Base-by-base conservation (phyloP, 2,888 invertebrate genomes). In the Formica aserva region DNA sequence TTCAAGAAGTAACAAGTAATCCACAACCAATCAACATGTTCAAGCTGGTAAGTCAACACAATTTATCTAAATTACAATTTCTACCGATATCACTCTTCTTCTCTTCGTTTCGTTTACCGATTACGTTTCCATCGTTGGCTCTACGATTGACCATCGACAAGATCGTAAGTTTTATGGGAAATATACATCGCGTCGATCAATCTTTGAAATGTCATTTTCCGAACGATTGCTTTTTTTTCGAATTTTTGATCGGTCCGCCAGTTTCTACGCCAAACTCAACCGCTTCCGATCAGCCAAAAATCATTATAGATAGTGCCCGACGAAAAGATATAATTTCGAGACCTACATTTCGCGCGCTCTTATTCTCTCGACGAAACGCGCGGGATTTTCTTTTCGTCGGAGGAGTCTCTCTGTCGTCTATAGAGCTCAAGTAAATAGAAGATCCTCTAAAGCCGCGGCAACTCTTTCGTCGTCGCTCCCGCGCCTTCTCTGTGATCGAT, bases 31-130 rank as follows among this genome's bases (percentile, higher is more conserved):
- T 93, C 94, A 94, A 90, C 92, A 94, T 94, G 94, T 94, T 94
- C 94, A 94, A 94, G 93, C 90, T 94, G 94, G 94, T 94, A 93
- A 94, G 94, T 83, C 35, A n/a, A 67, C 86, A 81, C 66, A 6
- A 48, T 67, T 67, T 22, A n/a, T 77, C 15, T 67, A 38, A 6
- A n/a, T 52, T 52, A 52, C n/a, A n/a, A 52, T 52, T 48, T 35
- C 11, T 48, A 45, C 0, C n/a, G 18, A 48, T 48, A 35, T 26
- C 35, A 60, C 41, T 41, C 29, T 26, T 8, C 55, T 13, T 38
- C 18, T 13, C 18, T 60, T 41, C 35, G 29, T 77, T 55, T 41
- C 0, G 29, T 77, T 69, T 71, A 26, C 22, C 22, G 55, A 60
- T 60, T 13, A 22, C 41, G 18, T 13, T 41, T 78, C 15, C 11